Evolutionary conservation across 2,888 invertebrate genomes (phyloP).

Genomic region (Philopedon plagiatum): DNA sequence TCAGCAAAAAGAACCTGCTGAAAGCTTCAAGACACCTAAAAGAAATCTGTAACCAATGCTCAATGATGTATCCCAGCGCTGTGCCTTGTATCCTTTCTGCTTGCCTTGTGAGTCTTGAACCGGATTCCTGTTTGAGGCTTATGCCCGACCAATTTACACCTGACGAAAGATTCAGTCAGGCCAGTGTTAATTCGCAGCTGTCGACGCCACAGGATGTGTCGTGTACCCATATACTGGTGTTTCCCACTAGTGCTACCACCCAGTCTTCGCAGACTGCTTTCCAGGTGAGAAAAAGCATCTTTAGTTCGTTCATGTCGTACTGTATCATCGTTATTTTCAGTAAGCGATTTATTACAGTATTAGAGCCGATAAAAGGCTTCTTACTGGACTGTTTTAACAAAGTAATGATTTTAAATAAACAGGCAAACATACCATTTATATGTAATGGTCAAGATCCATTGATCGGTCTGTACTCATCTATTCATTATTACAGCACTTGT

Average conservation of each 20-base stretch:
- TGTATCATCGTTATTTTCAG: too few relatives aligned
- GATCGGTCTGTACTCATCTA: too few relatives aligned
- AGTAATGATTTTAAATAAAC: too few relatives aligned
- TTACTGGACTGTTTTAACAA: too few relatives aligned
- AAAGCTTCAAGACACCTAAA: conserved; percentile 90
- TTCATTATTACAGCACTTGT: too few relatives aligned
- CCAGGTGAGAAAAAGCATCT: conserved; percentile 58
- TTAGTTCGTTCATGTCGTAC: too few relatives aligned
- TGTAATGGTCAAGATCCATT: too few relatives aligned
- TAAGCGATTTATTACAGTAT: too few relatives aligned
- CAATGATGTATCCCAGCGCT: conserved; percentile 83
- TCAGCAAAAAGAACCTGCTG: conserved; percentile 91
- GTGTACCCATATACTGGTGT: conserved; percentile 98
- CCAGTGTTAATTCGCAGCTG: conserved; percentile 89
- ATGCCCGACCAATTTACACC: conserved; percentile 97
- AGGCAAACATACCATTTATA: too few relatives aligned
- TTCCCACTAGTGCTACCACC: conserved; percentile 96
- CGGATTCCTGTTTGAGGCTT: conserved; percentile 80
- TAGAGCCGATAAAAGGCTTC: too few relatives aligned
- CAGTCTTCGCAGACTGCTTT: conserved; percentile 85
- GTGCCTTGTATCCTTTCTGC: conserved; percentile 96
- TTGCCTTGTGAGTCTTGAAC: conserved; percentile 87
- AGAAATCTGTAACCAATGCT: conserved; percentile 92
- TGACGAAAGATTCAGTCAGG: conserved; percentile 89
- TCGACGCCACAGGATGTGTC: conserved; percentile 97